A percentile compares a stretch with the other conserved stretches of the same genome.
Conservation (phyloP, 1,140 invertebrate species). For the Hyles euphorbiae region DNA sequence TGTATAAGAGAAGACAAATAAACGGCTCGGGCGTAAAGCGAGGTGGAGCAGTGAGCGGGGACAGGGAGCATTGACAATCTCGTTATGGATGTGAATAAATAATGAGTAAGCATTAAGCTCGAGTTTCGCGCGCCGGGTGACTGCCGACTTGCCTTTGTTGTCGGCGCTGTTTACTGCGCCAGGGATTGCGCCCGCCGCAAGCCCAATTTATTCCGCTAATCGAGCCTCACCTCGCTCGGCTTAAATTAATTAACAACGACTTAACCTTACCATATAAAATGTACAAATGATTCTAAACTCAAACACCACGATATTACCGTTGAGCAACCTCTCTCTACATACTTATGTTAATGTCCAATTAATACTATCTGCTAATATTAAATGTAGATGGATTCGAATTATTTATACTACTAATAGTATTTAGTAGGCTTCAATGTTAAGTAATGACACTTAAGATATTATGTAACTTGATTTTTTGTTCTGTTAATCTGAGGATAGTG, state of each 20-base stretch:
- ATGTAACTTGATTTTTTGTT: too few species aligned
- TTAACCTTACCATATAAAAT: slow-evolving; percentile 39
- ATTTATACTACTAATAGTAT: too few species aligned
- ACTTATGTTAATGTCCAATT: too few species aligned
- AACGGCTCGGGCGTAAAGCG: slow-evolving; percentile 26
- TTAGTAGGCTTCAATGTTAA: too few species aligned
- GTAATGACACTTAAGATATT: too few species aligned
- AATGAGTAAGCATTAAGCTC: slow-evolving; percentile 63
- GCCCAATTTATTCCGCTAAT: slow-evolving; percentile 69
- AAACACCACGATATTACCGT: neutral
- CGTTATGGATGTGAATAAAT: slow-evolving; percentile 70
- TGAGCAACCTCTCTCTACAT: too few species aligned
- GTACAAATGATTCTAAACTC: slow-evolving; percentile 2
- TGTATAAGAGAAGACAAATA: slow-evolving; percentile 29
- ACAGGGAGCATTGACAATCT: slow-evolving; percentile 56
- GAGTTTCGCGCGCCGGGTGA: slow-evolving; percentile 32
- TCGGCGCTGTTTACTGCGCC: slow-evolving; percentile 48
- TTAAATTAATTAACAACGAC: slow-evolving; percentile 65
- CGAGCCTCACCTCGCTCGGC: slow-evolving; percentile 51
- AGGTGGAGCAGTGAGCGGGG: slow-evolving; percentile 36
- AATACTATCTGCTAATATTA: neutral
- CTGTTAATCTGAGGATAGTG: too few species aligned
- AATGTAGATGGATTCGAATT: neutral
- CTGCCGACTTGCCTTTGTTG: slow-evolving; percentile 55
- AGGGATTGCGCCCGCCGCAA: slow-evolving; percentile 57